Percentiles rank a stretch among this genome's conserved stretches.
Conservation (phyloP, 2,113 vertebrate species). For the Ursus arctos region DNA sequence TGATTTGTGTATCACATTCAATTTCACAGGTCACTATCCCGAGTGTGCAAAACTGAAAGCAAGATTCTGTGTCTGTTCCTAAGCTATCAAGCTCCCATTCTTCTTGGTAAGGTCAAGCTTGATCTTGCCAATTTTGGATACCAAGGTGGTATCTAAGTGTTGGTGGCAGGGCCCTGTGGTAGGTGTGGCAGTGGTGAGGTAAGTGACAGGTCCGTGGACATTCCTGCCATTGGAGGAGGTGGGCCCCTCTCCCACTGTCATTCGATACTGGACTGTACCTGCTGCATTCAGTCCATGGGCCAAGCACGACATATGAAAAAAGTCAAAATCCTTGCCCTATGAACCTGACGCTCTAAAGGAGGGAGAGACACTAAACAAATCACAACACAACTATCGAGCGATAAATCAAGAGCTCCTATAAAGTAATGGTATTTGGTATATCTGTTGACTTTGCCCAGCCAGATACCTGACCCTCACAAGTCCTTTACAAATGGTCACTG, state of each 20-base stretch:
- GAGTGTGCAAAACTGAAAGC: background rate
- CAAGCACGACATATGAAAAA: background rate
- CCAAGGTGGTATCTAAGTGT: background rate
- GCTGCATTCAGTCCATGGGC: background rate
- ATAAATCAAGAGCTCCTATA: background rate
- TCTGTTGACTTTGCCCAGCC: background rate
- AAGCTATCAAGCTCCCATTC: background rate
- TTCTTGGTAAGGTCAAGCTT: background rate
- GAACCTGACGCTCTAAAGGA: too few relatives aligned
- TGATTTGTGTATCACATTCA: background rate
- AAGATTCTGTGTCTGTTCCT: background rate
- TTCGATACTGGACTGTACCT: background rate
- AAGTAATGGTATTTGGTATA: background rate
- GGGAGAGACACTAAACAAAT: background rate
- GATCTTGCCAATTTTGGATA: background rate
- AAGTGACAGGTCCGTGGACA: background rate
- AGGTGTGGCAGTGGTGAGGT: background rate
- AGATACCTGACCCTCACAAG: background rate
- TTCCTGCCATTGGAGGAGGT: background rate
- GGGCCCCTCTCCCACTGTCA: accelerated
- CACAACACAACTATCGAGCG: background rate
- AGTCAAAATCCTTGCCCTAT: background rate
- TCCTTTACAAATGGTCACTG: background rate
- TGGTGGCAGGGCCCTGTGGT: background rate
- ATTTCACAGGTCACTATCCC: background rate